These are phyloP conservation scores for Xiphydria camelus DNA, from an alignment of 2,888 invertebrate genomes.

Conservation along the genomic window DNA sequence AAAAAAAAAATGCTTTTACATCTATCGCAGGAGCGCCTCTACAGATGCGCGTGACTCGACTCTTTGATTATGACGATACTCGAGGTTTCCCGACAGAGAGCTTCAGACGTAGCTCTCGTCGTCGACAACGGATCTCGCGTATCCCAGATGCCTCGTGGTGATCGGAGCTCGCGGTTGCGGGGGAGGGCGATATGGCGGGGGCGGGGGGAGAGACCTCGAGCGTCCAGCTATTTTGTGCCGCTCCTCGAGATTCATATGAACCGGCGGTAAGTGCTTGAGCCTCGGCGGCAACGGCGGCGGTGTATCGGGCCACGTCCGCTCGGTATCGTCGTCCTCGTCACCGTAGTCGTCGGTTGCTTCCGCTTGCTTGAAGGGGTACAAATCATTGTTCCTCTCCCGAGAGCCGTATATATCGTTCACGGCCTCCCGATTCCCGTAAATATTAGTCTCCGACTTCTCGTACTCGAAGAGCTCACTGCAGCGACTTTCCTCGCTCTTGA, in stretches of 20 bases:
- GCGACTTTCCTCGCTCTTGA: constrained; percentile 45
- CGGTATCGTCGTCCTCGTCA: constrained; percentile 57
- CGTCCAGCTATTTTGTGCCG: constrained; percentile 56
- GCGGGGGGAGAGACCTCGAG: constrained; percentile 53
- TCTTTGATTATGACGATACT: constrained; percentile 16
- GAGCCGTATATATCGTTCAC: constrained; percentile 45
- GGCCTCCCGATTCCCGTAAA: constrained; percentile 49
- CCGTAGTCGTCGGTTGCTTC: constrained; percentile 52
- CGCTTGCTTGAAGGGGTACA: constrained; percentile 49
- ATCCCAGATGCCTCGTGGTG: constrained; percentile 49
- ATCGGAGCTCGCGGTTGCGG: constrained; percentile 53
- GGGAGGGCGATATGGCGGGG: constrained; percentile 54
- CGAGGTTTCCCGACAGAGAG: neutral
- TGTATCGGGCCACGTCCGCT: constrained; percentile 57
- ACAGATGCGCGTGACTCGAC: constrained; percentile 12
- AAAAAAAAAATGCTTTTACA: neutral
- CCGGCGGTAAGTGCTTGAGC: constrained; percentile 67
- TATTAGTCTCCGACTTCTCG: constrained; percentile 31
- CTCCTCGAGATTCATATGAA: constrained; percentile 67
- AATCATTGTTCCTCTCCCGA: constrained; percentile 39
- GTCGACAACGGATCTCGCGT: constrained; percentile 51
- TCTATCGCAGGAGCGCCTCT: constrained; percentile 3
- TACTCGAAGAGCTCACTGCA: constrained; percentile 41
- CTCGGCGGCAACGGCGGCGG: constrained; percentile 67
- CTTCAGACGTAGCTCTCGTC: constrained; percentile 55